Conservation (phyloP, 2,888 invertebrate genomes). For the Stenichneumon culpator region DNA sequence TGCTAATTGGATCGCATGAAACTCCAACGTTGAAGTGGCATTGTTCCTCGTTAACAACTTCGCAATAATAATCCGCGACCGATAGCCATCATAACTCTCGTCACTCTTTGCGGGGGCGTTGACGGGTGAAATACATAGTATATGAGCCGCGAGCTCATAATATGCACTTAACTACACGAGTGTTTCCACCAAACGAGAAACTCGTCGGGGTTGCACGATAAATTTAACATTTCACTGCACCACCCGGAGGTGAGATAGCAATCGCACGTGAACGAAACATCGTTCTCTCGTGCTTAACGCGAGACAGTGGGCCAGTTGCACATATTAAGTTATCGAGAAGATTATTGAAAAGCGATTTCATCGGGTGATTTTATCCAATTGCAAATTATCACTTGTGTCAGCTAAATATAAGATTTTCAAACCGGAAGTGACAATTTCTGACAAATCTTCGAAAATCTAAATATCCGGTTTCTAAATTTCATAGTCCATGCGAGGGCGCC, state of each 20-base stretch:
- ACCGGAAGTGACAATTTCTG: too few relatives aligned
- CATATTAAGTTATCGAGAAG: slow-evolving; percentile 44
- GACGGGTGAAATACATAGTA: slow-evolving; percentile 9
- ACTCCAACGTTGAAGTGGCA: slow-evolving; percentile 33
- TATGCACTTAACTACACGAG: slow-evolving; percentile 48
- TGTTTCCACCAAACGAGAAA: slow-evolving; percentile 55
- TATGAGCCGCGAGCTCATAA: slow-evolving; percentile 56
- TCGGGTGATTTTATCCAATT: too few relatives aligned
- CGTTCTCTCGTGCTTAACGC: slow-evolving; percentile 46
- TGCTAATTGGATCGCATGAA: slow-evolving; percentile 51
- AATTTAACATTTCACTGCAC: slow-evolving; percentile 58
- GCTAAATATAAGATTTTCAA: too few relatives aligned
- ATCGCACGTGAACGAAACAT: slow-evolving; percentile 56
- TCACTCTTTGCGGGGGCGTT: slow-evolving; percentile 4
- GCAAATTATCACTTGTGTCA: too few relatives aligned
- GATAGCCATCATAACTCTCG: slow-evolving; percentile 57
- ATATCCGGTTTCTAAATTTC: too few relatives aligned
- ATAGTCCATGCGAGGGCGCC: too few relatives aligned
- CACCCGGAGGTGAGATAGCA: slow-evolving; percentile 46
- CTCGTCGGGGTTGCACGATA: slow-evolving; percentile 35
- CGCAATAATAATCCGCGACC: slow-evolving; percentile 57
- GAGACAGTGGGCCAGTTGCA: slow-evolving; percentile 36
- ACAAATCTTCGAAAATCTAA: too few relatives aligned
- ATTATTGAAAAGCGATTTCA: slow-evolving; percentile 37
- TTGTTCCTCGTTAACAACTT: slow-evolving; percentile 62